phyloP scores from a whole-genome alignment of 2,797 vertebrate genomes.

The Microhierax caerulescens region DNA sequence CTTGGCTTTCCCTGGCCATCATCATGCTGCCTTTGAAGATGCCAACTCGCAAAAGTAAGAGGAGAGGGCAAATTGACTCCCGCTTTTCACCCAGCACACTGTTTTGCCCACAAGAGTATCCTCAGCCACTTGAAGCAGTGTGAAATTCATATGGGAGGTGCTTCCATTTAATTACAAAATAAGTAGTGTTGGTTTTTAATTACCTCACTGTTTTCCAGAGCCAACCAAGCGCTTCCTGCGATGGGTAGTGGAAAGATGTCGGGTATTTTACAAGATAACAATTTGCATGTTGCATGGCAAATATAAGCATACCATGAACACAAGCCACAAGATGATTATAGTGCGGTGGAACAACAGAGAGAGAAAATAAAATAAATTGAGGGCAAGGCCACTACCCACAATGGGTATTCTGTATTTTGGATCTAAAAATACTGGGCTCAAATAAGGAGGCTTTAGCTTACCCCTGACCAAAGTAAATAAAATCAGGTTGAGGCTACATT shows the following conservation, averaged over 20 bases:
- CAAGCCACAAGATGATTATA: not conserved
- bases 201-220: not conserved
- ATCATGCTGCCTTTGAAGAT: not conserved
- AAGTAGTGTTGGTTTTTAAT: not conserved
- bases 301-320: not conserved
- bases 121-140: not conserved
- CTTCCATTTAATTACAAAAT: not conserved
- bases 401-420: not conserved
- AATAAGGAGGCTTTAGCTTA: not conserved
- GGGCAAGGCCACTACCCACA: not conserved
- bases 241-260: not conserved
- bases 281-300: not conserved
- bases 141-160: not conserved
- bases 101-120: not conserved
- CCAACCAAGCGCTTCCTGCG: not conserved
- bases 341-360: not conserved
- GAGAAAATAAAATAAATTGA: not conserved
- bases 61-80: not conserved
- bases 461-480: not conserved
- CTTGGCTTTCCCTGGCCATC: not conserved
- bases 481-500: not conserved
- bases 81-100: accelerated
- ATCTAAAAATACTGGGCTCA: not conserved
- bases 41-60: not conserved
- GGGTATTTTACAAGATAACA: not conserved